phyloP scores from a whole-genome alignment of 2,888 invertebrate species.

The Oxycera nigricornis region DNA sequence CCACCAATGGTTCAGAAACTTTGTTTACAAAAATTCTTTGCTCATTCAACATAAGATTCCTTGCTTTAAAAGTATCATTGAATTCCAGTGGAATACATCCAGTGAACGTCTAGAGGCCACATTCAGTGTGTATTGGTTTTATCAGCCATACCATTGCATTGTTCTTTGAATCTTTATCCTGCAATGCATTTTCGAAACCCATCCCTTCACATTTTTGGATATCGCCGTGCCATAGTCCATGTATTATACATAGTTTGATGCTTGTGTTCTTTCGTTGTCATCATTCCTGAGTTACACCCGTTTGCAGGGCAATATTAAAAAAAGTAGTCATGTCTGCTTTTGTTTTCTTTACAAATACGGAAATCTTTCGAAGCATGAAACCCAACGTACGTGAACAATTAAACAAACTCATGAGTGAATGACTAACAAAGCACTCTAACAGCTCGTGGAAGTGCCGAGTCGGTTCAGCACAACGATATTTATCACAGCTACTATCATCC shows the following conservation, averaged over 20 bases:
- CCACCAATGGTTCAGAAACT: no score
- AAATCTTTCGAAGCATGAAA: constrained; percentile 30
- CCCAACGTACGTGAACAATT: constrained; percentile 40
- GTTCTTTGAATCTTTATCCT: neutral
- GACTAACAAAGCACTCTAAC: constrained; percentile 20
- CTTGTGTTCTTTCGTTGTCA: neutral
- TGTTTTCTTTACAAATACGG: constrained; percentile 8
- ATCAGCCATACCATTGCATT: neutral
- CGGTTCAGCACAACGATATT: neutral
- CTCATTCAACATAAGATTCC: no score
- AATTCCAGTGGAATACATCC: no score
- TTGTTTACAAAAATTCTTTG: no score
- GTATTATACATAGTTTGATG: neutral
- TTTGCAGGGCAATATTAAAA: no score
- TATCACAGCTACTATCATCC: neutral
- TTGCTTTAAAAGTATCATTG: no score
- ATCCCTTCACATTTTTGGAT: neutral
- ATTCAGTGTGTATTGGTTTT: no score
- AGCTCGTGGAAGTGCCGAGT: neutral
- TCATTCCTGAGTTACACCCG: no score
- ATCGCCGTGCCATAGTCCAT: neutral
- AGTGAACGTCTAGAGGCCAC: no score
- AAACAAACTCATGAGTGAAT: constrained; percentile 35
- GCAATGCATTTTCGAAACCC: neutral
- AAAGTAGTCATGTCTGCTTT: neutral